Conservation (phyloP, 2,888 invertebrate species). For the Leucoptera coffeella region DNA sequence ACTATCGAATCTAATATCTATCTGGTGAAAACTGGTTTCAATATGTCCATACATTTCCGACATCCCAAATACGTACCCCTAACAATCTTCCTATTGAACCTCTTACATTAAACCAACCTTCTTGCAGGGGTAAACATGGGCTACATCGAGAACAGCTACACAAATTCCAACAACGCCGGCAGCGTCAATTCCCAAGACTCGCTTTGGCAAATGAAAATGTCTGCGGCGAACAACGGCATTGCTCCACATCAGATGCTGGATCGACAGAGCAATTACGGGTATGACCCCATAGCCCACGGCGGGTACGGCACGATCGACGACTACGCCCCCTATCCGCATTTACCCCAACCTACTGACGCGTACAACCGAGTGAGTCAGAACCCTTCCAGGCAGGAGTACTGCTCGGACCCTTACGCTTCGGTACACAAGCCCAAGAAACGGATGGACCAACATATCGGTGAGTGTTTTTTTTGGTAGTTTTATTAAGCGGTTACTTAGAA, state of each 20-base stretch:
- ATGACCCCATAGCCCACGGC: slow-evolving; percentile 72
- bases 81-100: no score
- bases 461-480: slow-evolving; percentile 19
- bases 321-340: slow-evolving; percentile 79
- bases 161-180: slow-evolving; percentile 91
- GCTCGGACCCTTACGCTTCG: slow-evolving; percentile 82
- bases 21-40: no score
- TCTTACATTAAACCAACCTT: no score
- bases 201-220: slow-evolving; percentile 90
- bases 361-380: slow-evolving; percentile 69
- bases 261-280: slow-evolving; percentile 62
- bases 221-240: slow-evolving; percentile 65
- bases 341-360: slow-evolving; percentile 64
- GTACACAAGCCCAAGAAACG: slow-evolving; percentile 87
- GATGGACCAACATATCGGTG: slow-evolving; percentile 82
- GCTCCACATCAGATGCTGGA: slow-evolving; percentile 58
- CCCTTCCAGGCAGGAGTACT: slow-evolving; percentile 75
- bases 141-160: slow-evolving; percentile 87
- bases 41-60: no score
- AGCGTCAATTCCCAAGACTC: slow-evolving; percentile 93
- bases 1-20: no score
- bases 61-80: no score
- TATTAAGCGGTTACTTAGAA: no score
- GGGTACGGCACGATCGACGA: slow-evolving; percentile 79
- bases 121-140: slow-evolving; percentile 77